phyloP scores from a whole-genome alignment of 2,888 invertebrate species.

The Hirudinaria manillensis region DNA sequence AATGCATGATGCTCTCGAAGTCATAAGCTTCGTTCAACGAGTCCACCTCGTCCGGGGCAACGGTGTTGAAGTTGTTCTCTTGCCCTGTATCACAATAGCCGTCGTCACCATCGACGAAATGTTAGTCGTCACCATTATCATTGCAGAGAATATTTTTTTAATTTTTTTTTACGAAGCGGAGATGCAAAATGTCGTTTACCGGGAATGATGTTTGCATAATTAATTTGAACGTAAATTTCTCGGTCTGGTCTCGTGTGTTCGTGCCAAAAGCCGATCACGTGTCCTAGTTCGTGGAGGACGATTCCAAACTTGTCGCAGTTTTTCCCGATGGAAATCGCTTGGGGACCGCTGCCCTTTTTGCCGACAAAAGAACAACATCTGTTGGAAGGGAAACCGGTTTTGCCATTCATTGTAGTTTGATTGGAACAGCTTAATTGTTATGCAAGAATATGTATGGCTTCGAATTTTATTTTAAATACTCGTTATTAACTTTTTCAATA shows the following conservation, averaged over 20 bases:
- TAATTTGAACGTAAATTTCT: constrained; percentile 90
- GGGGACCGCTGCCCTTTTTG: constrained; percentile 87
- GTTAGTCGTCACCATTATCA: no score
- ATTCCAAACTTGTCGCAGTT: constrained; percentile 99
- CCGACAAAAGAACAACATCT: constrained; percentile 99
- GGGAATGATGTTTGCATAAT: constrained; percentile 90
- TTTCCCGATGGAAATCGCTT: constrained; percentile 88
- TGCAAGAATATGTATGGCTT: neutral
- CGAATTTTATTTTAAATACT: no score
- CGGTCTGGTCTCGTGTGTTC: constrained; percentile 96
- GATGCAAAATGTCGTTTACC: constrained; percentile 60
- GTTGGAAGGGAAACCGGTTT: constrained; percentile 32
- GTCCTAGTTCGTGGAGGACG: constrained; percentile 90
- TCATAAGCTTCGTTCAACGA: constrained; percentile 90
- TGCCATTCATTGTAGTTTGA: constrained; percentile 1
- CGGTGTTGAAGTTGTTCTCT: constrained; percentile 97
- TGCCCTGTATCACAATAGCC: constrained; percentile 65
- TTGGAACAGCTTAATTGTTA: neutral
- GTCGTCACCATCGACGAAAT: neutral
- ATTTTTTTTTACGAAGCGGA: no score
- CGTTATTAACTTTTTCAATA: no score
- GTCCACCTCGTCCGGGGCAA: constrained; percentile 92
- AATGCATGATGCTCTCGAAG: constrained; percentile 98
- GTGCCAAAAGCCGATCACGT: constrained; percentile 97
- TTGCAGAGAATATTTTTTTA: no score